phyloP scores from a whole-genome alignment of 2,797 vertebrate genomes.

The Adelosebastes latens region DNA sequence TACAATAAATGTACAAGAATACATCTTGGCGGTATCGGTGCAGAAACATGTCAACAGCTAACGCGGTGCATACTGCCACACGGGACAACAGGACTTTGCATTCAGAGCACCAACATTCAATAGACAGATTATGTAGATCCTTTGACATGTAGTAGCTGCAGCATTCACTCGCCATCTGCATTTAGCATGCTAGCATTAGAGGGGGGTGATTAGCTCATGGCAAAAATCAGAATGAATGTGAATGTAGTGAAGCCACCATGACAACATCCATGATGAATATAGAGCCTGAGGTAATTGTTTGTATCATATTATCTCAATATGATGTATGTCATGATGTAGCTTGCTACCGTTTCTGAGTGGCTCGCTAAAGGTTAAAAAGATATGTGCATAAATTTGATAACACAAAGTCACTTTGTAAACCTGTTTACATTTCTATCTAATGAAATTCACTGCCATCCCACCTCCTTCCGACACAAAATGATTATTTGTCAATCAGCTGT shows the following conservation, averaged over 20 bases:
- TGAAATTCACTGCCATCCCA: background rate
- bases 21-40: slow-evolving; percentile 2
- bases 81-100: slow-evolving; percentile 5
- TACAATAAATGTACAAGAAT: slow-evolving; percentile 31
- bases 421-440: background rate
- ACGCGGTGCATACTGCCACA: background rate
- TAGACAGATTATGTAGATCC: slow-evolving; percentile 46
- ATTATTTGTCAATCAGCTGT: background rate
- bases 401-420: background rate
- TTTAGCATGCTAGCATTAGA: slow-evolving; percentile 7
- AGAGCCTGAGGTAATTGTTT: background rate
- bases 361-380: accelerated
- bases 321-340: background rate
- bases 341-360: too few species aligned
- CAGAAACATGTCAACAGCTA: slow-evolving; percentile 15
- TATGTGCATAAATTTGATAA: background rate
- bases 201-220: slow-evolving; percentile 10
- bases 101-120: slow-evolving; percentile 18
- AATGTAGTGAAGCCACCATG: background rate
- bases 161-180: slow-evolving; percentile 2
- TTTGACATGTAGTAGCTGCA: slow-evolving; percentile 14
- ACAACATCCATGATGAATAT: background rate
- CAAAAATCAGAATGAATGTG: slow-evolving; percentile 7
- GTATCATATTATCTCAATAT: background rate
- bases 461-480: background rate